Conservation (phyloP, 1,140 invertebrate species). For the Drosophila sproati region DNA sequence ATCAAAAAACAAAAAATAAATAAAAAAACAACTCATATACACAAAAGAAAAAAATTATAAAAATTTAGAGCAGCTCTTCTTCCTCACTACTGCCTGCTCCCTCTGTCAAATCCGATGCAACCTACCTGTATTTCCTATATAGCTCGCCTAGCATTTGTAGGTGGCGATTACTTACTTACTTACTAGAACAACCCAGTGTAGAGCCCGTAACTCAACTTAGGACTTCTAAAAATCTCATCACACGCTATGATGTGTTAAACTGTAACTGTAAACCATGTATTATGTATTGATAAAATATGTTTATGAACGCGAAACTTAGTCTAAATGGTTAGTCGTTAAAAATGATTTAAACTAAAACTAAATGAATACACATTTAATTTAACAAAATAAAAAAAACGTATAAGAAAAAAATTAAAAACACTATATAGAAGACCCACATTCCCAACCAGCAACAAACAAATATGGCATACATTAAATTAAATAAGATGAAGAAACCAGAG, state of each 20-base stretch:
- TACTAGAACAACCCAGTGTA: constrained; percentile 47
- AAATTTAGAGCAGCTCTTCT: constrained; percentile 52
- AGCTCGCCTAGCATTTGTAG: constrained; percentile 18
- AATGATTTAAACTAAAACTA: constrained; percentile 57
- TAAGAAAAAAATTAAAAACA: constrained; percentile 40
- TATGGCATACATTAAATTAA: constrained; percentile 75
- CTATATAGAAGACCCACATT: constrained; percentile 34
- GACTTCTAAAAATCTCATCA: constrained; percentile 47
- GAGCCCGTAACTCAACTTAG: constrained; percentile 52
- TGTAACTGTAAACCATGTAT: constrained; percentile 73
- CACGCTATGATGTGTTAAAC: constrained; percentile 63
- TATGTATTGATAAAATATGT: constrained; percentile 67
- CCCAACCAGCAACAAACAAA: constrained; percentile 51
- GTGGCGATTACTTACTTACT: constrained; percentile 22
- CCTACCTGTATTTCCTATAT: constrained; percentile 9
- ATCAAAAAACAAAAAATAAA: not conserved
- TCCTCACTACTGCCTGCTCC: constrained; percentile 1
- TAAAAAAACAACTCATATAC: constrained; percentile 20
- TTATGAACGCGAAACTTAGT: constrained; percentile 67
- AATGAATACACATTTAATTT: constrained; percentile 55
- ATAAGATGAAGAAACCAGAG: constrained; percentile 68
- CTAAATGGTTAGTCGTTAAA: constrained; percentile 73
- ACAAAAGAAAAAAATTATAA: constrained; percentile 24
- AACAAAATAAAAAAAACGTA: constrained; percentile 32
- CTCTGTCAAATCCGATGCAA: constrained; percentile 33